A percentile compares a stretch with the other conserved stretches of the same genome.
Conservation (phyloP, 2,888 invertebrate species). For the Drosophila helvetica region DNA sequence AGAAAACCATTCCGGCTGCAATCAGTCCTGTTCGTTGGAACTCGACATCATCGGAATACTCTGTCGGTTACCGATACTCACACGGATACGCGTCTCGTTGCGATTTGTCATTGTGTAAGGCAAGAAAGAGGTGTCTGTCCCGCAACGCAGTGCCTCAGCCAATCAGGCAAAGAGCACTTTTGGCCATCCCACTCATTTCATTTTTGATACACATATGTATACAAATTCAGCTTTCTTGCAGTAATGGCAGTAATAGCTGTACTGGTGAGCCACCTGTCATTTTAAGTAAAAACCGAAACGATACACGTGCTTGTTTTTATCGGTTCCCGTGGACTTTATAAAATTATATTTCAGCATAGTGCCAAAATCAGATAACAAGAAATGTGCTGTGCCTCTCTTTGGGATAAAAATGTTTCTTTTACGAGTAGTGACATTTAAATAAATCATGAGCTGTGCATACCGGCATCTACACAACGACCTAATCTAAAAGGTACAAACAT, state of each 20-base stretch:
- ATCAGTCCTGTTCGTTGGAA: conserved; percentile 5
- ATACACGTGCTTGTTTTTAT: too few relatives aligned
- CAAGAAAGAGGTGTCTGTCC: conserved; percentile 46
- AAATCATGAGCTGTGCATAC: background rate
- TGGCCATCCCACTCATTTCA: conserved; percentile 35
- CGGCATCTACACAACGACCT: too few relatives aligned
- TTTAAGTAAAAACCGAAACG: background rate
- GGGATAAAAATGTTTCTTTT: background rate
- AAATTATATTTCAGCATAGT: background rate
- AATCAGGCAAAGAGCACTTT: conserved; percentile 50
- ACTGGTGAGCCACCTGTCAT: conserved; percentile 34
- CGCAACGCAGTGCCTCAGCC: conserved; percentile 42
- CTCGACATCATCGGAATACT: background rate
- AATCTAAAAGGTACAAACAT: too few relatives aligned
- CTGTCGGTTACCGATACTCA: conserved; percentile 16
- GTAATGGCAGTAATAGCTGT: conserved; percentile 48
- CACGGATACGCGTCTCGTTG: conserved; percentile 23
- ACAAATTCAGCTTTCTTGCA: conserved; percentile 9
- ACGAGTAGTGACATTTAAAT: background rate
- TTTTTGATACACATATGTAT: background rate
- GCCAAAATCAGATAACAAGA: background rate
- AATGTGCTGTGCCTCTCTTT: background rate
- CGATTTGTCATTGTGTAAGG: conserved; percentile 52
- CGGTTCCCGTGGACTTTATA: background rate
- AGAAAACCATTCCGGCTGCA: background rate